A percentile compares a stretch with the other conserved stretches of the same genome.
phyloP scores from a whole-genome alignment of 1,140 invertebrate species.

The Drosophila nikananu region DNA sequence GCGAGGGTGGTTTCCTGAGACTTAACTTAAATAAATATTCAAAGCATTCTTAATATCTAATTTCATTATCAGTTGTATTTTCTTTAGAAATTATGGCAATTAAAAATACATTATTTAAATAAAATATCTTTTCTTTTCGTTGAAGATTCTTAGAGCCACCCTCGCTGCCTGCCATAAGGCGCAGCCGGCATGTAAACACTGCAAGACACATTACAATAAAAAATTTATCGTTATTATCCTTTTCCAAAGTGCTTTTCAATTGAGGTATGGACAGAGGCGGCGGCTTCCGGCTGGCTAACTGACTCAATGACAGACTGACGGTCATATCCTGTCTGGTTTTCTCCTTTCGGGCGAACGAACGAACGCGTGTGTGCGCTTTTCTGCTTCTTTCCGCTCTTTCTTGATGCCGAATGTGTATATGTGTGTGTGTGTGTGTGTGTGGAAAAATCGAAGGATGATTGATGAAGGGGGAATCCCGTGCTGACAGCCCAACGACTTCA shows the following conservation, averaged over 20 bases:
- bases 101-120: background rate
- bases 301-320: slow-evolving; percentile 42
- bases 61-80: background rate
- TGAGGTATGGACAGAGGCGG: slow-evolving; percentile 66
- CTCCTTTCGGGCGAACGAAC: background rate
- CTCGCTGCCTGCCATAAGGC: slow-evolving; percentile 49
- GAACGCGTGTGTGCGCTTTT: slow-evolving; percentile 3
- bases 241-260: slow-evolving; percentile 79
- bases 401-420: slow-evolving; percentile 9
- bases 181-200: slow-evolving; percentile 76
- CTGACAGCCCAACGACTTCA: slow-evolving; percentile 71
- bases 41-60: background rate
- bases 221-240: slow-evolving; percentile 81
- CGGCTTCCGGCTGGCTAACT: slow-evolving; percentile 42
- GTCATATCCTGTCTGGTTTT: slow-evolving; percentile 38
- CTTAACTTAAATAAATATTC: background rate
- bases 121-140: background rate
- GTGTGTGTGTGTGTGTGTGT: slow-evolving; percentile 4
- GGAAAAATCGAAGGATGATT: slow-evolving; percentile 59
- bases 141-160: slow-evolving; percentile 3
- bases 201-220: slow-evolving; percentile 81
- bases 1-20: slow-evolving; percentile 16
- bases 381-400: slow-evolving; percentile 17
- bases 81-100: too few species aligned
- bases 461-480: slow-evolving; percentile 54